Evolutionary conservation across 2,797 vertebrate species (phyloP).

Genomic region (Micrastur ruficollis): DNA sequence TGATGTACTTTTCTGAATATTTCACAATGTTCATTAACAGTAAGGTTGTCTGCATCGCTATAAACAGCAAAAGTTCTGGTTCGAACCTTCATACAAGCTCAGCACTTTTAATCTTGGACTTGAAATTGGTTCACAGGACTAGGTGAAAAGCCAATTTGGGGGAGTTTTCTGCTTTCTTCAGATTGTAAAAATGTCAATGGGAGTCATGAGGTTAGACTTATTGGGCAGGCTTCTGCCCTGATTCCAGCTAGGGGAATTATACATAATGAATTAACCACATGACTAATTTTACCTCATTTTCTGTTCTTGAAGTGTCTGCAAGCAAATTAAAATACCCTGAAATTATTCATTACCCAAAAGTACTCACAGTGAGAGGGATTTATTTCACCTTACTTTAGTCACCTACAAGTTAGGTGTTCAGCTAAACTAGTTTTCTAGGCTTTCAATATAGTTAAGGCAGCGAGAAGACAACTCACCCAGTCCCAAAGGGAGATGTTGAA

Average conservation of each 20-base stretch:
- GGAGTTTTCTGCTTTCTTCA: slow-evolving; percentile 34
- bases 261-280: slow-evolving; percentile 68
- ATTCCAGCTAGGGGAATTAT: slow-evolving; percentile 56
- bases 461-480: background rate
- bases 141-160: slow-evolving; percentile 19
- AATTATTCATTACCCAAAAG: slow-evolving; percentile 47
- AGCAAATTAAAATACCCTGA: slow-evolving; percentile 60
- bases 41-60: background rate
- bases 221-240: slow-evolving; percentile 21
- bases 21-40: slow-evolving; percentile 46
- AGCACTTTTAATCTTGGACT: slow-evolving; percentile 16
- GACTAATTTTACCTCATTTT: slow-evolving; percentile 66
- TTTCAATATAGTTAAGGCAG: background rate
- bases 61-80: background rate
- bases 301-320: slow-evolving; percentile 44
- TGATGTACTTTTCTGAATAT: slow-evolving; percentile 1
- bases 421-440: background rate
- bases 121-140: slow-evolving; percentile 1
- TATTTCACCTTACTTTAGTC: background rate
- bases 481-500: background rate
- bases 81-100: background rate
- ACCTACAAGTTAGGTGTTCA: background rate
- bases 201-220: slow-evolving; percentile 52
- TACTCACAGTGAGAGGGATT: background rate
- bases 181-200: slow-evolving; percentile 48